phyloP scores from a whole-genome alignment of 1,140 invertebrate species.

The Spodoptera litura region DNA sequence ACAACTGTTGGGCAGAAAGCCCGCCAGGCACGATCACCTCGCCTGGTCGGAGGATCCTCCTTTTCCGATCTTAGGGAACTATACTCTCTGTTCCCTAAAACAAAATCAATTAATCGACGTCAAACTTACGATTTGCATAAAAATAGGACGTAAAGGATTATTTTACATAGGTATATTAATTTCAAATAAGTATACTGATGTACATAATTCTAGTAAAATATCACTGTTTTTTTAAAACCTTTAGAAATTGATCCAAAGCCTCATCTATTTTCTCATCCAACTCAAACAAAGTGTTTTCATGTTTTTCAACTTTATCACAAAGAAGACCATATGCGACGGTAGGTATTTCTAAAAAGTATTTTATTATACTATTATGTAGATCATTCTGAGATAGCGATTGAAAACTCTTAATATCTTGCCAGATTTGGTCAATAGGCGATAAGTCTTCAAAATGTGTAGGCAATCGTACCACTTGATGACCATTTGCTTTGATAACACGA shows the following conservation, averaged over 20 bases:
- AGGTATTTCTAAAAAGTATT: background rate
- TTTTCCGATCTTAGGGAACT: no score
- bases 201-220: background rate
- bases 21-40: no score
- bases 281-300: background rate
- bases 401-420: constrained; percentile 38
- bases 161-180: no score
- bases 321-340: background rate
- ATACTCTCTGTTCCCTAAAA: no score
- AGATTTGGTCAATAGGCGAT: constrained; percentile 56
- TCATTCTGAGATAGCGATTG: background rate
- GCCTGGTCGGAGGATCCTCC: no score
- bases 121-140: no score
- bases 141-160: no score
- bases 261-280: background rate
- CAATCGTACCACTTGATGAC: constrained; percentile 61
- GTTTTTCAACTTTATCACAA: background rate
- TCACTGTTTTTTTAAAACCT: background rate
- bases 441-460: constrained; percentile 57
- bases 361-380: constrained; percentile 2
- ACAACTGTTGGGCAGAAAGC: no score
- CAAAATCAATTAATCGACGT: no score
- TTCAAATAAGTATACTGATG: background rate
- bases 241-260: background rate
- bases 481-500: constrained; percentile 57